Conservation (phyloP, 2,888 invertebrate genomes). For the Drosophila emarginata region DNA sequence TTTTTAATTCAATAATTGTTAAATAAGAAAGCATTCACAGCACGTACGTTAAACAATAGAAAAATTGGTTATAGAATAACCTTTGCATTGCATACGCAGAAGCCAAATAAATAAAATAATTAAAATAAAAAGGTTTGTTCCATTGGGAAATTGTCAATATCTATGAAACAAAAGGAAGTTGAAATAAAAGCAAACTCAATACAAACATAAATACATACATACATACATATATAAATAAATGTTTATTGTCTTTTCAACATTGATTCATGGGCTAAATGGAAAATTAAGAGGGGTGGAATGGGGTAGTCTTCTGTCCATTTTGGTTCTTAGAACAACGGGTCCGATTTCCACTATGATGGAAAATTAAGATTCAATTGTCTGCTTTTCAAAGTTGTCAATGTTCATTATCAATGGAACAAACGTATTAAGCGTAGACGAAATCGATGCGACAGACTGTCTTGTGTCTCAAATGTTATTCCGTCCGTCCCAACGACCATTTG, state of each 20-base stretch:
- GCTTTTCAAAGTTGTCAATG: constrained; percentile 71
- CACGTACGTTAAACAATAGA: constrained; percentile 11
- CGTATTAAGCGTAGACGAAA: constrained; percentile 54
- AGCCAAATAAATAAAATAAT: neutral
- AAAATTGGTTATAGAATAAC: neutral
- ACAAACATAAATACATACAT: neutral
- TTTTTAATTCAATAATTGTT: neutral
- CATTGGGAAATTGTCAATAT: neutral
- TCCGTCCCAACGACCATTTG: neutral
- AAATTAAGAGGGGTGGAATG: neutral
- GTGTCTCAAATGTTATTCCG: neutral
- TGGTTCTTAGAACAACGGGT: neutral
- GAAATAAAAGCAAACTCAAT: neutral
- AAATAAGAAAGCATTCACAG: neutral
- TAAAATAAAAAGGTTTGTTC: neutral
- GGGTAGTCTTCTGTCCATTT: neutral
- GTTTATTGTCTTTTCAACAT: constrained; percentile 63
- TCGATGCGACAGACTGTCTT: constrained; percentile 31
- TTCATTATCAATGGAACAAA: constrained; percentile 68
- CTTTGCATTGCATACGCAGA: neutral
- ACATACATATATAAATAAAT: constrained; percentile 57
- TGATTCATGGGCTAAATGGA: constrained; percentile 62
- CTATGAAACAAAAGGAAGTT: neutral
- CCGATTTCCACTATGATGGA: constrained; percentile 35
- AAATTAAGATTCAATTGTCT: constrained; percentile 77